Percentiles rank a stretch among this genome's conserved stretches.
These are phyloP conservation scores for Campaea margaritaria DNA, from an alignment of 2,888 invertebrate species.

Conservation along the genomic window DNA sequence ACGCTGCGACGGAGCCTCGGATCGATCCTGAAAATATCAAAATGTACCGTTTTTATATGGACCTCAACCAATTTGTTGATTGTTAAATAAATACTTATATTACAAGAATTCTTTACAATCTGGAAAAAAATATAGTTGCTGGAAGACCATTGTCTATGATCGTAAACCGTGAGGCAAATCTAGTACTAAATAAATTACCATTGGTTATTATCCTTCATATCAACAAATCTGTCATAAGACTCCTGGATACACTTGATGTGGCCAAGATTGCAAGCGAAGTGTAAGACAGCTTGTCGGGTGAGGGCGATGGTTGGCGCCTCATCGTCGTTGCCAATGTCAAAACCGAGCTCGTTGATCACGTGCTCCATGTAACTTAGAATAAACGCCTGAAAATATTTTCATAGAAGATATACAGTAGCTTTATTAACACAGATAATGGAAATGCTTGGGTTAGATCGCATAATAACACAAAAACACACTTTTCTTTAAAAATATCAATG, in stretches of 20 bases:
- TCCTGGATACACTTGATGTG: conserved; percentile 82
- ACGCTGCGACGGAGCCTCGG: conserved; percentile 85
- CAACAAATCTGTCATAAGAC: conserved; percentile 58
- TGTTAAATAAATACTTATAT: too few relatives aligned
- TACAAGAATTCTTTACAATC: too few relatives aligned
- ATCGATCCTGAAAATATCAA: conserved; percentile 72
- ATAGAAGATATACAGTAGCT: background rate
- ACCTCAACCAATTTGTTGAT: too few relatives aligned
- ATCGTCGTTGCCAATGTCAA: conserved; percentile 46
- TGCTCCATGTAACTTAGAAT: conserved; percentile 66
- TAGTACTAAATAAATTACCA: conserved; percentile 47
- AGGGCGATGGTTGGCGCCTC: conserved; percentile 68
- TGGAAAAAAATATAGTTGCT: too few relatives aligned
- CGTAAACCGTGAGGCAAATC: too few relatives aligned
- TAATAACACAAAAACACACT: too few relatives aligned
- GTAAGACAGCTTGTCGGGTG: conserved; percentile 82
- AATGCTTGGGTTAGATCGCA: too few relatives aligned
- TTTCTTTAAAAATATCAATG: too few relatives aligned
- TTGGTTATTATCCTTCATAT: conserved; percentile 48
- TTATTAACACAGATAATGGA: too few relatives aligned
- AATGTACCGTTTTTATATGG: too few relatives aligned
- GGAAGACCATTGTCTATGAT: too few relatives aligned
- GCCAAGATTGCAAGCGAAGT: conserved; percentile 88
- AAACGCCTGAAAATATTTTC: conserved; percentile 52
- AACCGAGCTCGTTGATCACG: conserved; percentile 63